A percentile compares a stretch with the other conserved stretches of the same genome.
phyloP scores from a whole-genome alignment of 2,888 invertebrate species.

The Chrysomela aeneicollis region DNA sequence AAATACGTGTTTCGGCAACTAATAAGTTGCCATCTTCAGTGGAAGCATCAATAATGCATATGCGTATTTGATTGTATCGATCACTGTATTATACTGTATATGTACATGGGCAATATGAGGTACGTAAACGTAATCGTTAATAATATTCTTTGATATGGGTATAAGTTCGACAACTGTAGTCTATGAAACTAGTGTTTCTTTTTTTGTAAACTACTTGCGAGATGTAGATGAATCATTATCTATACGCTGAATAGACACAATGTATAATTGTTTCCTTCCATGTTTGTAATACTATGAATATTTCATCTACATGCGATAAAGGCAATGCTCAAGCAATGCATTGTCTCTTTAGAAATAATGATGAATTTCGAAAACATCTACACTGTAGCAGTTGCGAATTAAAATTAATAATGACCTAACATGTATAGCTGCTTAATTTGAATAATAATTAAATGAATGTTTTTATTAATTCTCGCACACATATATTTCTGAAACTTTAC shows the following conservation, averaged over 20 bases:
- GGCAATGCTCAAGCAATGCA: not conserved
- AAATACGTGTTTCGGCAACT: too few species aligned
- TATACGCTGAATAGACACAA: not conserved
- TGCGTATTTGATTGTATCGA: too few species aligned
- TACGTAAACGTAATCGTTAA: too few species aligned
- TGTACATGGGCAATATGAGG: too few species aligned
- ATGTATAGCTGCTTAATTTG: not conserved
- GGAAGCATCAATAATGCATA: too few species aligned
- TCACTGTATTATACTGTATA: too few species aligned
- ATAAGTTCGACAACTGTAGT: too few species aligned
- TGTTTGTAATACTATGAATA: not conserved
- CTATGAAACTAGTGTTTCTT: too few species aligned
- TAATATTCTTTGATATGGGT: too few species aligned
- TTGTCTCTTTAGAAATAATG: not conserved
- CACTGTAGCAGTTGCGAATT: not conserved
- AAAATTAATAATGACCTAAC: slow-evolving; percentile 2
- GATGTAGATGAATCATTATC: not conserved
- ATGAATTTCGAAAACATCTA: not conserved
- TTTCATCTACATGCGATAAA: not conserved
- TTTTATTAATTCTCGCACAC: not conserved
- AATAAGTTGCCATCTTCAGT: too few species aligned
- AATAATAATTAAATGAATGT: not conserved
- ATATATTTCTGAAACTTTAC: not conserved
- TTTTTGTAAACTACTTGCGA: not conserved
- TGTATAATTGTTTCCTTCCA: not conserved